phyloP scores from a whole-genome alignment of 2,113 vertebrate species.

The Phocoena sinus region DNA sequence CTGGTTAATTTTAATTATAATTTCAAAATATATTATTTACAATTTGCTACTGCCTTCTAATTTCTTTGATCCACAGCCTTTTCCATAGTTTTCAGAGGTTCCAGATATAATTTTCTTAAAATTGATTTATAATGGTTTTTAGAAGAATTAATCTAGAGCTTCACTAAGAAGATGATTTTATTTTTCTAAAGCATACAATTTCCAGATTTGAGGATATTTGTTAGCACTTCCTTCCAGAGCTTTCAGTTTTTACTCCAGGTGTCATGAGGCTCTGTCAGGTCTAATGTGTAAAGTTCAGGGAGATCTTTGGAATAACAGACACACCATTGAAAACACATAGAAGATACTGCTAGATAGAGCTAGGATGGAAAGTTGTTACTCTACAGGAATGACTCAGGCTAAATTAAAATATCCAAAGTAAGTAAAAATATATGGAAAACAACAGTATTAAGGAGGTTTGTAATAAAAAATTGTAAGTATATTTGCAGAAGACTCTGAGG shows the following conservation, averaged over 20 bases:
- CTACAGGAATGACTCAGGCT: not conserved
- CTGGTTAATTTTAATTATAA: slow-evolving; percentile 35
- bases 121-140: not conserved
- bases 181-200: not conserved
- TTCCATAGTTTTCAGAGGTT: not conserved
- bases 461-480: not conserved
- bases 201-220: not conserved
- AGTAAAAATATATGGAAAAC: slow-evolving; percentile 8
- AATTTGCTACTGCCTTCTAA: slow-evolving; percentile 24
- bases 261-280: not conserved
- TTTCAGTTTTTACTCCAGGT: not conserved
- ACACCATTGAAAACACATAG: not conserved
- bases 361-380: not conserved
- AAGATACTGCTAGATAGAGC: not conserved
- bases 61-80: not conserved
- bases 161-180: not conserved
- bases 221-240: not conserved
- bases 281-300: not conserved
- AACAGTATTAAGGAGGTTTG: not conserved
- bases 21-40: slow-evolving; percentile 41
- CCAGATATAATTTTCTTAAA: not conserved
- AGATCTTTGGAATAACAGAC: not conserved
- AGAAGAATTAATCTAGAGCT: not conserved
- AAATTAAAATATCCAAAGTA: slow-evolving; percentile 40
- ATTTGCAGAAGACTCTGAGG: not conserved